Percentiles rank a stretch among this genome's conserved stretches.
These are phyloP conservation scores for Heliconius hortense DNA, from an alignment of 2,888 invertebrate species.

Conservation along the genomic window DNA sequence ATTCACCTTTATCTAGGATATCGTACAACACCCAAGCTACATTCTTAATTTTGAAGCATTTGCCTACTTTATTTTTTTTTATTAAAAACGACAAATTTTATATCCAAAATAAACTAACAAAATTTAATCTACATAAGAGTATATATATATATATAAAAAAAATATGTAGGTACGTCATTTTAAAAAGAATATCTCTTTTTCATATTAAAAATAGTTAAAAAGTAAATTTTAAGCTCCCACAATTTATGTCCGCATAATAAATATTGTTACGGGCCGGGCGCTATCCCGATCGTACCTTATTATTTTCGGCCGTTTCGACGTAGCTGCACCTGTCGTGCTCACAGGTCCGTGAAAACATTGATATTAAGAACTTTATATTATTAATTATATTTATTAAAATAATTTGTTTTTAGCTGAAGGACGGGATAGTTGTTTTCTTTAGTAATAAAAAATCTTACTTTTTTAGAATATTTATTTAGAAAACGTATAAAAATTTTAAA, in stretches of 20 bases:
- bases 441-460: too few species aligned
- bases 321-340: slow-evolving; percentile 22
- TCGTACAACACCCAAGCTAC: too few species aligned
- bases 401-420: neutral
- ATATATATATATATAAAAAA: neutral
- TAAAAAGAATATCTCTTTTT: neutral
- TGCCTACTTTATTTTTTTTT: too few species aligned
- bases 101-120: neutral
- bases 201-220: neutral
- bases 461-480: too few species aligned
- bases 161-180: neutral
- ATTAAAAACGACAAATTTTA: neutral
- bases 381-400: neutral
- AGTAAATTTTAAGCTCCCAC: slow-evolving; percentile 5
- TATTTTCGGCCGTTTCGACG: slow-evolving; percentile 20
- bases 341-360: slow-evolving; percentile 19
- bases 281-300: slow-evolving; percentile 23
- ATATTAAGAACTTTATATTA: slow-evolving; percentile 19
- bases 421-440: neutral
- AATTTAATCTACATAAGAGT: neutral
- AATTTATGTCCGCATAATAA: slow-evolving; percentile 19
- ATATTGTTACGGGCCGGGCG: slow-evolving; percentile 17
- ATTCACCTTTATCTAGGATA: too few species aligned
- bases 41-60: too few species aligned
- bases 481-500: too few species aligned